Evolutionary conservation across 1,140 invertebrate species (phyloP).

Genomic region (Drosophila mayri): DNA sequence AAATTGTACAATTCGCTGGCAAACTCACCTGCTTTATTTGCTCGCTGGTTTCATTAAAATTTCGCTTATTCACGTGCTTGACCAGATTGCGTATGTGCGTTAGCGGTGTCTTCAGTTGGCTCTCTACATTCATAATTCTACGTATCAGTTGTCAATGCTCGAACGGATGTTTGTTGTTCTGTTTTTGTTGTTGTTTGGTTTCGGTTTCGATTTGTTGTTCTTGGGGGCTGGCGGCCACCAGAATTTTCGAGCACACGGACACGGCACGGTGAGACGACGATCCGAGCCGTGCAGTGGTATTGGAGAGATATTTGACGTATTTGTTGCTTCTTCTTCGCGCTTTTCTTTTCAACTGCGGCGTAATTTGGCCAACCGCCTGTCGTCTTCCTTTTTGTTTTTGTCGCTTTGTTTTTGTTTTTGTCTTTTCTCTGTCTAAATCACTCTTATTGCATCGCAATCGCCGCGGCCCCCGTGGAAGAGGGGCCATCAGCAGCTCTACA

Average conservation of each 20-base stretch:
- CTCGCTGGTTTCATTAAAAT: conserved; percentile 91
- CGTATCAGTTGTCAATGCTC: conserved; percentile 83
- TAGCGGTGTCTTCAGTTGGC: conserved; percentile 97
- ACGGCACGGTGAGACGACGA: conserved; percentile 7
- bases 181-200: conserved; percentile 27
- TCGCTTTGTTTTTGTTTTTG: conserved; percentile 37
- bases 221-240: conserved; percentile 39
- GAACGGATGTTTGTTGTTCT: conserved; percentile 40
- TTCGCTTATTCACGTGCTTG: conserved; percentile 97
- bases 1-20: conserved; percentile 9
- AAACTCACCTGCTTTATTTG: conserved; percentile 86
- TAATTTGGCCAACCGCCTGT: conserved; percentile 39
- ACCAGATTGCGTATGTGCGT: conserved; percentile 98
- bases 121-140: conserved; percentile 98
- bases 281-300: conserved; percentile 25
- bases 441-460: conserved; percentile 60
- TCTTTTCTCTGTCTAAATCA: conserved; percentile 30
- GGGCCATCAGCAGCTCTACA: conserved; percentile 76
- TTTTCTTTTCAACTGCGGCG: conserved; percentile 65
- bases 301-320: conserved; percentile 47
- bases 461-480: conserved; percentile 60
- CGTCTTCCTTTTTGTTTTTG: conserved; percentile 29
- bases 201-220: conserved; percentile 41
- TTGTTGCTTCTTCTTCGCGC: conserved; percentile 42
- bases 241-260: conserved; percentile 46